Percentiles rank a stretch among this genome's conserved stretches.
phyloP scores from a whole-genome alignment of 2,113 vertebrate species.

The Ceyx cyanopectus region DNA sequence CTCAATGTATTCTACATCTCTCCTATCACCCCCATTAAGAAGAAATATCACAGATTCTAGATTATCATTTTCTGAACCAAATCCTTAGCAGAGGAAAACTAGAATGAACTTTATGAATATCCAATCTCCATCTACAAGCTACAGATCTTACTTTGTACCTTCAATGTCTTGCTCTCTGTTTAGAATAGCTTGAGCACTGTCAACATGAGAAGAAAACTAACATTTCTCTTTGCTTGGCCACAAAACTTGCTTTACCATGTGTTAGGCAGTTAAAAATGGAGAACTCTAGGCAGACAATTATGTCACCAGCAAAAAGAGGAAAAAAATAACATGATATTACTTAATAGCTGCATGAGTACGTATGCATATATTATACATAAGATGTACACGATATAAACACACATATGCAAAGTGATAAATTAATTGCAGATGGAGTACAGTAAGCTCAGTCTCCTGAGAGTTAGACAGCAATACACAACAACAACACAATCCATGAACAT shows the following conservation, averaged over 20 bases:
- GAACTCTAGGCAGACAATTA: not conserved
- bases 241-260: not conserved
- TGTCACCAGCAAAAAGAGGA: not conserved
- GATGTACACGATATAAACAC: not conserved
- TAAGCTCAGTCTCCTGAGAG: not conserved
- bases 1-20: conserved; percentile 48
- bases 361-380: not conserved
- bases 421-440: not conserved
- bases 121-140: not conserved
- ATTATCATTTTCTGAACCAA: conserved; percentile 1
- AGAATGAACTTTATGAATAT: not conserved
- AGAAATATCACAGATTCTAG: conserved; percentile 29
- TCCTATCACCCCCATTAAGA: conserved; percentile 9
- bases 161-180: not conserved
- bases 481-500: not conserved
- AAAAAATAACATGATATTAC: not conserved
- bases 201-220: not conserved
- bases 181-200: not conserved
- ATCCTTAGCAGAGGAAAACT: not conserved
- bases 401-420: not conserved
- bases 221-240: not conserved
- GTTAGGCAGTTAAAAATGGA: not conserved
- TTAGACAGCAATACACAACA: not conserved
- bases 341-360: not conserved
- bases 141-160: not conserved